phyloP scores from a whole-genome alignment of 2,888 invertebrate species.

The Diarsia mendica region DNA sequence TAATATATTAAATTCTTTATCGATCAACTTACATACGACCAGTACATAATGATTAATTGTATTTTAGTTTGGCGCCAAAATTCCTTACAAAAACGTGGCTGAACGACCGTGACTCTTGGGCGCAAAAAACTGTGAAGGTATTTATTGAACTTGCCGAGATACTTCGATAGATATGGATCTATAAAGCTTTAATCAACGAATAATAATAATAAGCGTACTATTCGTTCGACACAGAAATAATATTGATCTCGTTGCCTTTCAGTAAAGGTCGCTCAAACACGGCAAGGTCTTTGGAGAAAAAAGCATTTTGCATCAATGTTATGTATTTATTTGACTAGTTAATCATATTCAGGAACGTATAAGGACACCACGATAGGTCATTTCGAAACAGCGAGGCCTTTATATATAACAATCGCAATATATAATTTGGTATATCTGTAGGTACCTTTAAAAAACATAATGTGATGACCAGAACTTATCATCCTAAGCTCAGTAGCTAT shows the following conservation, averaged over 20 bases:
- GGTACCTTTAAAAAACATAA: neutral
- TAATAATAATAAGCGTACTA: slow-evolving; percentile 56
- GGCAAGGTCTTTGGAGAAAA: slow-evolving; percentile 70
- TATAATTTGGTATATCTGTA: slow-evolving; percentile 2
- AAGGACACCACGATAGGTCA: slow-evolving; percentile 20
- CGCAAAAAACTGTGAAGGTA: slow-evolving; percentile 74
- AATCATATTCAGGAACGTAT: slow-evolving; percentile 39
- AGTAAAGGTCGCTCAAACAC: slow-evolving; percentile 69
- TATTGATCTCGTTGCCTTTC: slow-evolving; percentile 68
- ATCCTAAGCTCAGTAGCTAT: slow-evolving; percentile 81
- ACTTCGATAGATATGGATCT: slow-evolving; percentile 52
- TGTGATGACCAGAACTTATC: neutral
- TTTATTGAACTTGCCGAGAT: slow-evolving; percentile 67
- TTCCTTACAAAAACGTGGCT: slow-evolving; percentile 85
- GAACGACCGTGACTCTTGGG: slow-evolving; percentile 86
- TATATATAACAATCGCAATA: neutral
- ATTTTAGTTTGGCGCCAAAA: slow-evolving; percentile 87
- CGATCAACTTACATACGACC: slow-evolving; percentile 42
- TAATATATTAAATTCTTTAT: slow-evolving; percentile 55
- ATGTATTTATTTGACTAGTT: slow-evolving; percentile 74
- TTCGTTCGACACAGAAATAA: slow-evolving; percentile 43
- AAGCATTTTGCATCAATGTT: slow-evolving; percentile 58
- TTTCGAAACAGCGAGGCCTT: neutral
- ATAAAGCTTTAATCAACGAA: slow-evolving; percentile 40
- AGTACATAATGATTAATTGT: slow-evolving; percentile 75